Base-by-base conservation (phyloP, 1,140 invertebrate genomes). In the Cydia amplana region DNA sequence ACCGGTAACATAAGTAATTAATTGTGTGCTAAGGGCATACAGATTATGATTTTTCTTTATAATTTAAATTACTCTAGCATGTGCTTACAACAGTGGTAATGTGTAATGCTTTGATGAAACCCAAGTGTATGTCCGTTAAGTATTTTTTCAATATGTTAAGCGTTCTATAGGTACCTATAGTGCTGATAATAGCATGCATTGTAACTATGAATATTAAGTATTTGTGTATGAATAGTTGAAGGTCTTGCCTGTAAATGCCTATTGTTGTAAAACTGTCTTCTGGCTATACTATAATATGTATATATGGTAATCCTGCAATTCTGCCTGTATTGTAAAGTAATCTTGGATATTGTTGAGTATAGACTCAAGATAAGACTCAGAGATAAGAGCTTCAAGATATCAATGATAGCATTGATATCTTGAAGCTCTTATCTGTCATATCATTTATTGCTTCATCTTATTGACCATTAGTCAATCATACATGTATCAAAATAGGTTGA, bases 201-300 rank as follows among this genome's bases (percentile, higher is more conserved):
- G 65, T 70, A 18, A 43, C 32, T 43, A 36, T 70, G 65, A 70
- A 70, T 70, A 36, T 70, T 40, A 70, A 70, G 32, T 70, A 70
- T 70, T 36, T 36, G 65, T 70, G 65, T 70, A 70, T 70, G 65
- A 70, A 70, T 70, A 70, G 65, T 70, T 70, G 65, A 40, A 70
- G 65, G 28, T 70, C 65, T 70, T 70, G 65, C 65, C 65, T 70
- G 65, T 36, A 36, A 18, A 70, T 36, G 65, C 65, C 65, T 70
- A 70, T 70, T 70, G 65, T 70, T 70, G 65, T 70, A 70, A 70
- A 70, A 70, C 23, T 70, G 65, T 70, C 65, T 70, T 36, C 28
- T 67, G 64, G 64, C 64, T 67, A 32, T 28, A 28, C 18, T 67
- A 32, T 36, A 16, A 32, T 67, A 28, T 32, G 28, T 70, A 36